A percentile compares a stretch with the other conserved stretches of the same genome.
phyloP scores from a whole-genome alignment of 1,140 invertebrate genomes.

The Globodera rostochiensis region DNA sequence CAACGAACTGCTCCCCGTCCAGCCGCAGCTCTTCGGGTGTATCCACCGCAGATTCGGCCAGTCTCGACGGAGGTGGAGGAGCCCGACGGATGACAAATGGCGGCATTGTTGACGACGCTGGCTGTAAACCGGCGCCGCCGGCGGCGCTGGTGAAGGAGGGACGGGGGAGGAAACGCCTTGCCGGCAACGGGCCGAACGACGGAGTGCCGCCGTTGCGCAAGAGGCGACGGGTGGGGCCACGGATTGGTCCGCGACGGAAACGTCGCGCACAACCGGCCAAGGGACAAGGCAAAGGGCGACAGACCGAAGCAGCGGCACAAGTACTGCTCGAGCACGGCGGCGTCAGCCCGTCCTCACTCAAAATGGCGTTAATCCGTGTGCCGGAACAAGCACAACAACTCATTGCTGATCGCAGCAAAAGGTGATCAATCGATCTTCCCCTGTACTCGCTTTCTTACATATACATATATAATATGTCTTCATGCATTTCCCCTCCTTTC shows the following conservation, averaged over 20 bases:
- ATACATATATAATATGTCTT: no score
- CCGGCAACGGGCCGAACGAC: neutral
- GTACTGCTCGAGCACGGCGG: no score
- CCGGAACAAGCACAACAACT: neutral
- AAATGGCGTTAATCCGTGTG: neutral
- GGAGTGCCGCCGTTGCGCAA: neutral
- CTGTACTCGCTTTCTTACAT: no score
- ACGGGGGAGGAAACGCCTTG: no score
- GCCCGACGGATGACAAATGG: neutral
- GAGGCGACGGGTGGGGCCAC: neutral
- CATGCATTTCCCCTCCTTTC: no score
- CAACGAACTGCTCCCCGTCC: neutral
- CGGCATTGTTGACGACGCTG: no score
- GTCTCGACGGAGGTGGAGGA: neutral
- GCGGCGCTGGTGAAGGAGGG: no score
- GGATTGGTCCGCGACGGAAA: neutral
- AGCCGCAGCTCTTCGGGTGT: neutral
- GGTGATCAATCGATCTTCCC: neutral
- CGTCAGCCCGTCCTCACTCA: neutral
- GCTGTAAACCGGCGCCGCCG: no score
- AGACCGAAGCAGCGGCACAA: neutral
- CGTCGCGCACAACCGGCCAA: neutral
- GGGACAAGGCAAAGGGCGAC: neutral
- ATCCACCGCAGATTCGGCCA: neutral
- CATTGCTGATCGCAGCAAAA: neutral